A percentile compares a stretch with the other conserved stretches of the same genome.
Evolutionary conservation across 1,140 invertebrate species (phyloP).

Genomic region (Eubasilissa regina): DNA sequence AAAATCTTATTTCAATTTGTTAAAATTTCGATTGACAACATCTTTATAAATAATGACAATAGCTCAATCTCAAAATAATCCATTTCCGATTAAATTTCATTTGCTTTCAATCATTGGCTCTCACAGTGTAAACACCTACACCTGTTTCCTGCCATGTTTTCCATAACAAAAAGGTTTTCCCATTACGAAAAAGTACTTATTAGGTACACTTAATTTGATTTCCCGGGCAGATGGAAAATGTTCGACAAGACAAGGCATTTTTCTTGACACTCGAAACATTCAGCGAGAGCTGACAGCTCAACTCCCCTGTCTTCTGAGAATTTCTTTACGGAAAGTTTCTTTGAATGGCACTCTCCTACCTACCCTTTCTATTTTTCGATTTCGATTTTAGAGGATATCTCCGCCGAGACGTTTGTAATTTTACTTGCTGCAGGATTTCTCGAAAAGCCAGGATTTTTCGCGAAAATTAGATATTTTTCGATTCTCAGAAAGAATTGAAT

Average conservation of each 20-base stretch:
- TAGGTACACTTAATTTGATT: conserved; percentile 44
- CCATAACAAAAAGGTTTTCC: conserved; percentile 22
- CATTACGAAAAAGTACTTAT: conserved; percentile 26
- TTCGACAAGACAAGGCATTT: conserved; percentile 30
- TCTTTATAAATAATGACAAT: conserved; percentile 1
- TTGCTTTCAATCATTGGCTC: conserved; percentile 31
- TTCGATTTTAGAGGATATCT: conserved; percentile 40
- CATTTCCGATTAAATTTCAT: conserved; percentile 6
- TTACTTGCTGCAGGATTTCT: conserved; percentile 41
- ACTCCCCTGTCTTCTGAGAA: conserved; percentile 45
- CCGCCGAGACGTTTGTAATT: conserved; percentile 40
- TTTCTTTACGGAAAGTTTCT: conserved; percentile 38
- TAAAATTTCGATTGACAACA: neutral
- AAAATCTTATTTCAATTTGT: neutral
- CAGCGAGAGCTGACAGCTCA: conserved; percentile 42
- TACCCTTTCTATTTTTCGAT: conserved; percentile 37
- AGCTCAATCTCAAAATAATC: conserved; percentile 12
- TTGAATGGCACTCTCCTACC: conserved; percentile 42
- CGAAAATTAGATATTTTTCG: conserved; percentile 46
- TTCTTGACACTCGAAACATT: conserved; percentile 41
- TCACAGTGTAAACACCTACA: neutral
- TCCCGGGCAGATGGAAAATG: conserved; percentile 13
- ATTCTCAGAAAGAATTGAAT: conserved; percentile 22
- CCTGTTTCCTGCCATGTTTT: conserved; percentile 22
- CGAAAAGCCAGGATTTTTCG: conserved; percentile 39